A percentile compares a stretch with the other conserved stretches of the same genome.
Conservation (phyloP, 1,140 invertebrate species). For the Drosophila ogumai region DNA sequence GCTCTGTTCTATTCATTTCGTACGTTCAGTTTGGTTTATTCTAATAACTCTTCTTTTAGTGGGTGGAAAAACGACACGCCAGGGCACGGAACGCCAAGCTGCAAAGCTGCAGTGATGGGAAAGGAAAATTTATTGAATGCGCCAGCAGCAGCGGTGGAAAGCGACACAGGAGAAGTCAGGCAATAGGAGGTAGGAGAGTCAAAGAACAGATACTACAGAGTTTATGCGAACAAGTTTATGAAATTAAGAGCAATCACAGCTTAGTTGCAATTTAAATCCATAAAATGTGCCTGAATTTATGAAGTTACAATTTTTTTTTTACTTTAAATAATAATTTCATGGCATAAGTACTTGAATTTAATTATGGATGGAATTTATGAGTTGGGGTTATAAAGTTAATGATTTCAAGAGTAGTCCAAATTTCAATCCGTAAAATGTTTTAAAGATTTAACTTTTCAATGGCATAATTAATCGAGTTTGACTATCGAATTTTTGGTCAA, state of each 20-base stretch:
- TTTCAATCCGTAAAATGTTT: no score
- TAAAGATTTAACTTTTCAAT: no score
- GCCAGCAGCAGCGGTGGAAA: slow-evolving; percentile 30
- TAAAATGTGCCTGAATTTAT: not conserved
- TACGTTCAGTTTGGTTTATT: slow-evolving; percentile 28
- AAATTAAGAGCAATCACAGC: not conserved
- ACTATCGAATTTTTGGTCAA: not conserved
- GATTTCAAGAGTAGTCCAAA: no score
- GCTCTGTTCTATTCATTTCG: slow-evolving; percentile 5
- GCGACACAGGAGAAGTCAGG: slow-evolving; percentile 12
- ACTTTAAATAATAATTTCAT: not conserved
- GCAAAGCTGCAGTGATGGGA: slow-evolving; percentile 37
- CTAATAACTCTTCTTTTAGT: slow-evolving; percentile 39
- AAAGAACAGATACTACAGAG: not conserved
- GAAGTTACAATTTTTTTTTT: no score
- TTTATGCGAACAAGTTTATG: slow-evolving; percentile 2
- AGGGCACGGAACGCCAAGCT: not conserved
- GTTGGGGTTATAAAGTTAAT: no score
- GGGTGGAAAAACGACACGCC: slow-evolving; percentile 32
- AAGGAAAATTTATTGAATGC: slow-evolving; percentile 49
- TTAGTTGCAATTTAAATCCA: no score
- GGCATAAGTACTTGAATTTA: no score
- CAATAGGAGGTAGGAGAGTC: not conserved
- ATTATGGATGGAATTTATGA: no score
- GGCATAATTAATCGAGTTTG: not conserved